Evolutionary conservation across 2,113 vertebrate species (phyloP), one percentile per base, ranked within the genome.

Genomic region (Eublepharis macularius): DNA sequence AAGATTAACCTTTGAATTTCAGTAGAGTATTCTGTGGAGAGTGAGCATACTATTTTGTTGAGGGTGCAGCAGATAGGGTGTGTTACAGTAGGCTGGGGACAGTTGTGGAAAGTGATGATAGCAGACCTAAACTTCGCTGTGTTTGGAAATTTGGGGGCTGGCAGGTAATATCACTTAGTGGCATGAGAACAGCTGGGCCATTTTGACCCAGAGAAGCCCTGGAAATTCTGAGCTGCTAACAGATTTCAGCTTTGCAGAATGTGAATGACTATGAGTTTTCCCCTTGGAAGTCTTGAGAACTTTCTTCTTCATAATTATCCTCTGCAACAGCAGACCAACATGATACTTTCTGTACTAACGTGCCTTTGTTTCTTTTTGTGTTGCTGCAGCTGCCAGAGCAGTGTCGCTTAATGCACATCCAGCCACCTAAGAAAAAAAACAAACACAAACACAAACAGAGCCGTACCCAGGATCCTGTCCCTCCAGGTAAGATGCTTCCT

Each of bases 391-490:
- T 99, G 72, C 99, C 99, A 0, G 98, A 99, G 93, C 98, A 99
- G 90, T 98, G 98, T 93, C 98, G 99, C 88, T 94, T 99, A 88
- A 99, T 99, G 98, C 99, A 99, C 85, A 98, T 99, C 94, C 98
- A 99, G 93, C 98, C 99, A 0, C 99, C 98, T 86, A 99, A 99
- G 95, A 99, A 99, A 94, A 99, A 99, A 92, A 99, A 97, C 86
- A 99, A 99, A 92, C 98, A 99, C 92, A 99, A 98, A 76, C 98
- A 99, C 95, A 98, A 98, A 90, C 98, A 99, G 93, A 98, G 98
- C 92, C 97, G 98, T 29, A 96, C 97, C 0, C 98, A 98, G 93
- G 98, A 99, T 76, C 98, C 98, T 0, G 96, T 99, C 12, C 98
- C 98, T 34, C 98, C 98, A 96, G 98, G 98, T 99, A 90, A 92